These are phyloP conservation scores for Lapara coniferarum DNA, from an alignment of 2,888 invertebrate genomes.

Conservation along the genomic window DNA sequence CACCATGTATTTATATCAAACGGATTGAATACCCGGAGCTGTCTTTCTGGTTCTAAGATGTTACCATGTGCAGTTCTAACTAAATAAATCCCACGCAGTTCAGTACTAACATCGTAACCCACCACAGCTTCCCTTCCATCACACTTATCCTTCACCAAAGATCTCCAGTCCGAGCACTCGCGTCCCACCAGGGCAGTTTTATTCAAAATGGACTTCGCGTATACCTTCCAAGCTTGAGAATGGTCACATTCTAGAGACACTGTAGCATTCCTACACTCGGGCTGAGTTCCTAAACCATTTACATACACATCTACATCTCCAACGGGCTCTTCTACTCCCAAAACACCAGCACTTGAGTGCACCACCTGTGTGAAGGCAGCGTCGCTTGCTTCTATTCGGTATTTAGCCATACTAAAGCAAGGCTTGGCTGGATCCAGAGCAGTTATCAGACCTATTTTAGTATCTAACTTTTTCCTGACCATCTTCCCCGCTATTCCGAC, in stretches of 20 bases:
- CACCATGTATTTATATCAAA: slow-evolving; percentile 47
- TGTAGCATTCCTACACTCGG: slow-evolving; percentile 59
- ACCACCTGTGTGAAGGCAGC: slow-evolving; percentile 71
- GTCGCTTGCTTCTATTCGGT: slow-evolving; percentile 55
- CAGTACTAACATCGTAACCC: slow-evolving; percentile 56
- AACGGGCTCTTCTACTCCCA: slow-evolving; percentile 64
- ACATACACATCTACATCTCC: slow-evolving; percentile 74
- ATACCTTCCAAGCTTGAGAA: slow-evolving; percentile 68
- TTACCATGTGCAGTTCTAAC: slow-evolving; percentile 51
- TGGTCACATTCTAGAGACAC: slow-evolving; percentile 71
- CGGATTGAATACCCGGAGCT: slow-evolving; percentile 52
- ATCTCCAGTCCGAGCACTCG: slow-evolving; percentile 57
- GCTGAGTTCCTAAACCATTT: slow-evolving; percentile 68
- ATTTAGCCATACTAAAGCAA: slow-evolving; percentile 59
- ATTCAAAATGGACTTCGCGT: slow-evolving; percentile 56
- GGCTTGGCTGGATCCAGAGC: slow-evolving; percentile 74
- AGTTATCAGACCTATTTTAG: slow-evolving; percentile 60
- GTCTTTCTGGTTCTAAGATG: slow-evolving; percentile 35
- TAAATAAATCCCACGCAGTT: slow-evolving; percentile 59
- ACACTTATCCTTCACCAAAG: slow-evolving; percentile 54
- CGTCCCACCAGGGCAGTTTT: slow-evolving; percentile 50
- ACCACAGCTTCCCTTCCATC: slow-evolving; percentile 53
- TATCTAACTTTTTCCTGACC: slow-evolving; percentile 51
- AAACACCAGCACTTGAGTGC: slow-evolving; percentile 68
- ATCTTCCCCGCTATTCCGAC: slow-evolving; percentile 76